Evolutionary conservation across 2,113 vertebrate species (phyloP).

Genomic region (Festucalex cinctus): DNA sequence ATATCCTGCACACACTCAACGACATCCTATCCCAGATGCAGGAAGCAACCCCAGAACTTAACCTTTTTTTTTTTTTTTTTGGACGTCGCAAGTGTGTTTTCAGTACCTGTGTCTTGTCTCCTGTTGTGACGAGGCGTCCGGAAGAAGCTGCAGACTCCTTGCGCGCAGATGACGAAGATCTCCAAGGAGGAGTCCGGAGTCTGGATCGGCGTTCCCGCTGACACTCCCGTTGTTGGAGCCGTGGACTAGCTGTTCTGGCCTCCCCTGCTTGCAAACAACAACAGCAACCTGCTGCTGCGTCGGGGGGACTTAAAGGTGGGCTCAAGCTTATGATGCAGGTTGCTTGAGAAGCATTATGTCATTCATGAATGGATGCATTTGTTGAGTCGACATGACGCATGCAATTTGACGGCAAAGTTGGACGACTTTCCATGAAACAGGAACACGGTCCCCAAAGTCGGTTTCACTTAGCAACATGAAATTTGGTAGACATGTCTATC

Average conservation of each 20-base stretch:
- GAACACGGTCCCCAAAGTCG: background rate
- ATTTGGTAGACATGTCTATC: background rate
- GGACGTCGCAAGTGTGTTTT: background rate
- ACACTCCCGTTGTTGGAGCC: constrained; percentile 37
- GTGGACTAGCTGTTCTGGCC: constrained; percentile 16
- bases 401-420: constrained; percentile 41
- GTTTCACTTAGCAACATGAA: background rate
- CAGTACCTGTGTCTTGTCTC: constrained; percentile 6
- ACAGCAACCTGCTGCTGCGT: constrained; percentile 19
- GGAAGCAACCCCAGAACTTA: background rate
- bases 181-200: constrained; percentile 34
- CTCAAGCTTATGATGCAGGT: constrained; percentile 61
- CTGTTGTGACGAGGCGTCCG: constrained; percentile 24
- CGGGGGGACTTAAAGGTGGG: constrained; percentile 58
- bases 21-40: background rate
- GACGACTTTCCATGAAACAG: background rate
- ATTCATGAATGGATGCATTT: constrained; percentile 62
- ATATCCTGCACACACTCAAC: background rate
- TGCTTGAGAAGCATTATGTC: constrained; percentile 51
- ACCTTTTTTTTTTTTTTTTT: background rate
- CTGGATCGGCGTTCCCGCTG: constrained; percentile 34
- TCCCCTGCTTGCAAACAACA: constrained; percentile 12
- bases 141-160: constrained; percentile 49
- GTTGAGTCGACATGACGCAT: constrained; percentile 54
- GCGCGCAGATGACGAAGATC: constrained; percentile 46